Evolutionary conservation across 2,113 vertebrate genomes (phyloP), one percentile per base, ranked within the genome.

Genomic region (Platysteira castanea): DNA sequence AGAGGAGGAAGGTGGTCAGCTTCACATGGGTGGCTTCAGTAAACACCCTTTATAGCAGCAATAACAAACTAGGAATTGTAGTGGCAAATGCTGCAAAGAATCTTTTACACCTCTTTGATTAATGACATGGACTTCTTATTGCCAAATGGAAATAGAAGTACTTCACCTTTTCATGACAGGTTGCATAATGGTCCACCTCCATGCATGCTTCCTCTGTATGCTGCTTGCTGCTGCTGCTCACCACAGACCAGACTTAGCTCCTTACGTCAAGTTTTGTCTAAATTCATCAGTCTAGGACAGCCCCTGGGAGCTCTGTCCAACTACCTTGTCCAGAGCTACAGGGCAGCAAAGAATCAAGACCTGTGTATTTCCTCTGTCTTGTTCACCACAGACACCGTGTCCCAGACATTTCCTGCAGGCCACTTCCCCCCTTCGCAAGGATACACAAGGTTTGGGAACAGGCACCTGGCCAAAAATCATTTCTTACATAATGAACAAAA

Each of bases 341-440:
- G 37, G 20, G 60, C 81, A 84, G 89, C 65, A 75, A 65, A 60
- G 63, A 95, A 91, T n/a, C 8, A 19, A 84, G 93, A 95, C 77
- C 61, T 85, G 70, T 82, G 87, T 82, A 56, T 91, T 96, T 97
- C 95, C 93, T 89, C 77, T 73, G 93, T 91, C 91, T 79, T 89
- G 63, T 2, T 91, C 77, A 84, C 60, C 77, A 79, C 57, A 95
- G 94, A 97, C 93, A 95, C 57, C 7, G 2, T 93, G 96, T 97
- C 94, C 93, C 95, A 91, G 93, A 95, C 93, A 47, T 77, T 97
- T 97, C 96, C 96, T 96, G 95, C 69, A 69, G 82, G 78, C 65
- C 53, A 49, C 93, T 95, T 96, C 96, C 95, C 69, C 6, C 5
- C 39, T 89, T 82, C 0, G 1, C 78, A 71, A 3, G 18, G 84